Evolutionary conservation across 2,888 invertebrate species (phyloP).

Genomic region (Hanleya hanleyi): DNA sequence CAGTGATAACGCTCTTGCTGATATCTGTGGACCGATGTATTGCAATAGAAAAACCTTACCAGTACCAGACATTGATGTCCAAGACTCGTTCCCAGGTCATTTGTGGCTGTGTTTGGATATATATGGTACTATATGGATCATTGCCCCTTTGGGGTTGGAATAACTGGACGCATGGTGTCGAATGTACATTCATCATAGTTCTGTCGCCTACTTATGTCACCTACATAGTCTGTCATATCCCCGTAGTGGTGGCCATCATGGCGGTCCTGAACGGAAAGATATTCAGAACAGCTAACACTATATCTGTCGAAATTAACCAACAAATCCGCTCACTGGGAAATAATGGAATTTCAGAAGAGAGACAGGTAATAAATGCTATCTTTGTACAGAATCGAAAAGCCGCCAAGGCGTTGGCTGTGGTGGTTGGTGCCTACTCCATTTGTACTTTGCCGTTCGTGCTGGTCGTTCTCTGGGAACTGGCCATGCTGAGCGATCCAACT

Average conservation of each 20-base stretch:
- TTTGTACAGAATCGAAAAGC: neutral
- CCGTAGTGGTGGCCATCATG: neutral
- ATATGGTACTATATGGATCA: neutral
- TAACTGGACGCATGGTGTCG: neutral
- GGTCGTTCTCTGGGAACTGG: neutral
- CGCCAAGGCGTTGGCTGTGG: neutral
- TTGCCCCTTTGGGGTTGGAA: neutral
- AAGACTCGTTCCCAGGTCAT: neutral
- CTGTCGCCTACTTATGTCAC: neutral
- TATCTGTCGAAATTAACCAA: neutral
- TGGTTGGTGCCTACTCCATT: neutral
- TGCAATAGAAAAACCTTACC: neutral
- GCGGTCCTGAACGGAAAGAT: neutral
- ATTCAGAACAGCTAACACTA: neutral
- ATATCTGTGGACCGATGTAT: neutral
- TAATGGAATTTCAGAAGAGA: too few species aligned
- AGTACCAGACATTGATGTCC: neutral
- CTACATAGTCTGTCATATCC: neutral
- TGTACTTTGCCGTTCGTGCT: neutral
- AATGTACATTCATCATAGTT: neutral
- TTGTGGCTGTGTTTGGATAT: neutral
- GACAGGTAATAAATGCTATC: too few species aligned
- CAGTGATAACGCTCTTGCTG: neutral
- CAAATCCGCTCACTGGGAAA: neutral
- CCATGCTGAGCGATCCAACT: neutral